Base-by-base conservation (phyloP, 2,797 vertebrate genomes). In the Menidia menidia region DNA sequence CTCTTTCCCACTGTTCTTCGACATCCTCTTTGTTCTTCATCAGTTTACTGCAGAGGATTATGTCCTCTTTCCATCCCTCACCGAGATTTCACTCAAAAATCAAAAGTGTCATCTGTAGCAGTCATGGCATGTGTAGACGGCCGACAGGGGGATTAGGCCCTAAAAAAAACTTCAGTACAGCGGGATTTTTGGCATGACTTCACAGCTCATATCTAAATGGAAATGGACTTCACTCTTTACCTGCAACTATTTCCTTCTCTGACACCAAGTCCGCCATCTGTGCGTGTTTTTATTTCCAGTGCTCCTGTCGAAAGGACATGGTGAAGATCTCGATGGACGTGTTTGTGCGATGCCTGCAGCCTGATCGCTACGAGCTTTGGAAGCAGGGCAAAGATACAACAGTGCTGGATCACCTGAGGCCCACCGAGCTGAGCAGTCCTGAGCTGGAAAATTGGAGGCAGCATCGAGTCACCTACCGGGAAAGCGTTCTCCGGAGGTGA, bases 291-390 rank as follows among this genome's bases (percentile, higher is more conserved):
- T 45, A 55, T 9, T 64, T 68, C 5, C 54, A 95, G 94, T 95
- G 94, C 71, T 93, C 97, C 0, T 99, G 98, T 81, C 96, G 97
- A 39, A 98, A 97, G 80, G 98, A 99, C 92, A 99, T 97, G 95
- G 98, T 99, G 86, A 99, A 99, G 95, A 99, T 99, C 90, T 98
- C 97, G 68, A 99, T 99, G 98, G 98, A 99, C 0, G 97, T 98
- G 64, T 99, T 99, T 71, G 98, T 99, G 57, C 93, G 97, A 70
- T 91, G 96, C 85, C 94, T 99, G 80, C 98, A 99, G 78, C 98
- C 98, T 0, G 96, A 97, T 3, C 97, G 98, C 48, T 99, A 99
- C 0, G 96, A 97, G 1, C 75, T 94, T 18, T 99, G 98, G 98
- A 99, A 98, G 73, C 96, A 97, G 83, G 98, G 98, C 13, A 98